Base-by-base conservation (phyloP, 2,888 invertebrate species). In the Lasioglossum villosulum region DNA sequence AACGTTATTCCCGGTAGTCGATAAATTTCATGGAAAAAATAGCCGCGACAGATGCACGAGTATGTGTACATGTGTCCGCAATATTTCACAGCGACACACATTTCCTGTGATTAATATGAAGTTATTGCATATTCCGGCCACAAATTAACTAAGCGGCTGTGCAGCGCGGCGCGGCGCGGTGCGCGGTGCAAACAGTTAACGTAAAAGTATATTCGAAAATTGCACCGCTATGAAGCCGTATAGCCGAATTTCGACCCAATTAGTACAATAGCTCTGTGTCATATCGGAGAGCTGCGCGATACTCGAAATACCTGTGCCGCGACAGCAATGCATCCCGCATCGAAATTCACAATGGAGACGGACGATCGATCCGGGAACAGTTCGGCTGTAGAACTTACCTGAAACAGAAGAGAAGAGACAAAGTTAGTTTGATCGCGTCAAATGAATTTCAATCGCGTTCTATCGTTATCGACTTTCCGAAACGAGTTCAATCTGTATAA, bases 301-400 rank as follows among this genome's bases (percentile, higher is more conserved):
- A 37, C 12, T 27, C 8, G 23, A 71, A 52, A 83, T 78, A 83
- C 78, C 84, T 83, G 75, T 23, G 19, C 12, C 66, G 23, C 34
- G 23, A 37, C 37, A 23, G 71, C 27, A 45, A 45, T 23, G 63
- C 63, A 14, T 27, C 45, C 37, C 27, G 23, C 37, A 66, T 76
- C 68, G 30, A 78, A n/a, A 27, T 63, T 45, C 42, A 23, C 45
- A 63, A 42, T 72, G 16, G 66, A 48, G 16, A 68, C 12, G 16
- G 12, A 56, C 63, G 42, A 42, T 23, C 30, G 59, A 73, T 78
- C 59, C 23, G 6, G 16, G 45, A 30, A 76, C 19, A 6, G n/a
- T 10, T 5, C 63, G 42, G 5, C 12, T 19, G 4, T 39, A 19
- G 27, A 56, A 78, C 87, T 87, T 86, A 86, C 87, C 87, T 87